phyloP scores from a whole-genome alignment of 2,797 vertebrate genomes.

The Poecile montanus region DNA sequence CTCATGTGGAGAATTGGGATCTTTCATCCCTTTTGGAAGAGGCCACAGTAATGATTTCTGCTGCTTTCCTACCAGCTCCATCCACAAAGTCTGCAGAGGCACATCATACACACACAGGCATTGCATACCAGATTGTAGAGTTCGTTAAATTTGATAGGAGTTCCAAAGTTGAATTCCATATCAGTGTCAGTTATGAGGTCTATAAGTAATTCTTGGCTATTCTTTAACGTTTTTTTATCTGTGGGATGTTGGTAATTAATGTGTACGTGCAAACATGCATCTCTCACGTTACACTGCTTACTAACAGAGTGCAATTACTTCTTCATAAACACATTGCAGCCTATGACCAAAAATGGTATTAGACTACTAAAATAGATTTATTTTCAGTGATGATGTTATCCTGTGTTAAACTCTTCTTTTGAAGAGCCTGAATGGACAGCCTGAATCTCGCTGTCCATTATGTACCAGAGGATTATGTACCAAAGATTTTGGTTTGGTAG shows the following conservation, averaged over 20 bases:
- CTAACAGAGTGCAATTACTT: neutral
- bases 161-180: neutral
- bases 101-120: accelerated
- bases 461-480: neutral
- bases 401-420: neutral
- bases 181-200: neutral
- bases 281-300: accelerated
- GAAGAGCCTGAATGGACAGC: neutral
- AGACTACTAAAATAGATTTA: neutral
- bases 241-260: neutral
- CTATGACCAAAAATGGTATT: accelerated
- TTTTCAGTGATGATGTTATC: neutral
- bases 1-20: neutral
- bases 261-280: accelerated
- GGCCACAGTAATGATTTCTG: no score
- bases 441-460: neutral
- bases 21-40: neutral
- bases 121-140: neutral
- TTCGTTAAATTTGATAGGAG: neutral
- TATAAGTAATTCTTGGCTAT: neutral
- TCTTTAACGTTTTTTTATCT: neutral
- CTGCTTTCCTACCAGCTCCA: neutral
- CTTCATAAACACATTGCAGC: neutral
- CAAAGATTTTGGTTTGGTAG: neutral
- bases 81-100: neutral